Base-by-base conservation (phyloP, 2,888 invertebrate species). In the Cordylochernes scorpioides region DNA sequence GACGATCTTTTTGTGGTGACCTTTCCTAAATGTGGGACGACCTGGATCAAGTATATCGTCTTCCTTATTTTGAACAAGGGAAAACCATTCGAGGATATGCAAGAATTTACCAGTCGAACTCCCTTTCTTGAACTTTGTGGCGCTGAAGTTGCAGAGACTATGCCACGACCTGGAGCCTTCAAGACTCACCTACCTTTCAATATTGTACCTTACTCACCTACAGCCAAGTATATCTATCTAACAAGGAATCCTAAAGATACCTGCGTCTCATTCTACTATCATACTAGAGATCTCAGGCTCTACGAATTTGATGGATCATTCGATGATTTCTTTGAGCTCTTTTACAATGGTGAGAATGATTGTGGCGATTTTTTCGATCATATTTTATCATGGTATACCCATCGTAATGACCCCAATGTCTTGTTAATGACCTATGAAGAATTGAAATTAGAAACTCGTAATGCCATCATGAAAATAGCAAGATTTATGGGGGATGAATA, bases 251-350 rank as follows among this genome's bases (percentile, higher is more conserved):
- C 22, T 5, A 22, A 22, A 22, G 22, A 22, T 6, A 13, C 12
- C 22, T 22, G 22, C 14, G 3, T 22, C 5, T 22, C 22, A 1
- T 22, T 2, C 14, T 22, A 22, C 14, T 5, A 22, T 22, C 14
- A 13, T 22, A 2, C 1, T 5, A 22, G 12, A 5, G 14, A 6
- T 13, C 12, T 14, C 6, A 6, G 5, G 14, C 4, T 4, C 3
- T 34, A 27, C 4, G 14, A 22, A 13, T 5, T 2, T 6, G 15
- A 25, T 8, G 9, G 12, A 13, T 15, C 13, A 13, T 29, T 29
- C 15, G 19, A 29, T 25, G 24, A 29, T 6, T 29, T 29, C 22
- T 29, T 29, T 9, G 19, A 29, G n/a, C 3, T 22, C n/a, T 29
- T 9, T 5, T 22, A 22, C 13, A 24, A 10, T 29, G 29, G 29